Base-by-base conservation (phyloP, 2,888 invertebrate genomes). In the Fragum whitleyi region DNA sequence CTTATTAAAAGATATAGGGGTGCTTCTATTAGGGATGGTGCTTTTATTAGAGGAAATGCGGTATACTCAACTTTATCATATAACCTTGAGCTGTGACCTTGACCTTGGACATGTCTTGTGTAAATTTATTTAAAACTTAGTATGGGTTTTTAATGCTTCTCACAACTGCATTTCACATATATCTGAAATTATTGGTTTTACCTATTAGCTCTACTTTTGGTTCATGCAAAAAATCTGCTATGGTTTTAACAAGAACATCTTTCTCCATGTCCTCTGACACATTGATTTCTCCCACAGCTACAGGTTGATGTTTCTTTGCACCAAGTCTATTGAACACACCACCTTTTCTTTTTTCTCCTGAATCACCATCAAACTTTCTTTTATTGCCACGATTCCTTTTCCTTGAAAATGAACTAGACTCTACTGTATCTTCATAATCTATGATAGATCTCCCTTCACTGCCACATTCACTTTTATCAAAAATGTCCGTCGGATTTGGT, bases 161-260 rank as follows among this genome's bases (percentile, higher is more conserved):
- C n/a, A n/a, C n/a, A n/a, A n/a, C n/a, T n/a, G n/a, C n/a, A n/a
- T n/a, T n/a, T n/a, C n/a, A n/a, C n/a, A n/a, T n/a, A n/a, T n/a
- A n/a, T n/a, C n/a, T n/a, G n/a, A n/a, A n/a, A n/a, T n/a, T n/a
- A n/a, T n/a, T n/a, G n/a, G n/a, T n/a, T n/a, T 81, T 88, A 91
- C 91, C 87, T 51, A 91, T 87, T 19, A 91, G 65, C 26, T 89
- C 87, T 0, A 86, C 75, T 76, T 90, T 91, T 7, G 86, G 83
- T 67, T 91, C 91, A 78, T 86, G 76, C 29, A 91, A 76, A 62
- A 68, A 78, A 14, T 83, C 79, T 16, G 86, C 84, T 65, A 91
- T 87, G 42, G 82, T 88, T 29, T 77, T 68, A 7, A 77, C 78
- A 47, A 90, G 80, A 7, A 83, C 79, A 26, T 80, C 77, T 11